These are phyloP conservation scores for Trichogramma dendrolimi DNA, from an alignment of 2,888 invertebrate genomes.

Conservation along the genomic window DNA sequence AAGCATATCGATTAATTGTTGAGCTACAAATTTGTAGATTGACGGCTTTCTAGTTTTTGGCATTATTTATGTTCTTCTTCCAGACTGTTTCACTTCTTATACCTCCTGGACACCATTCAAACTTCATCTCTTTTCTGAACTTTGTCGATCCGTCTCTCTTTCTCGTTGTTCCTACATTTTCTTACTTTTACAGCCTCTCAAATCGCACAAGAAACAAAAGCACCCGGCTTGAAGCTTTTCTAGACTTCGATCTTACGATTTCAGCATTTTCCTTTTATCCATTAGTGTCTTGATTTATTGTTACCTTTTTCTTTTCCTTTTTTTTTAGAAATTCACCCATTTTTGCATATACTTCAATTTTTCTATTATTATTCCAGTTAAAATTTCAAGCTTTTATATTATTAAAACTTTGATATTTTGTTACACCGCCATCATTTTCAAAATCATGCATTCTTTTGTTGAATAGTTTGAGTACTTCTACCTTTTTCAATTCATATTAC, in stretches of 20 bases:
- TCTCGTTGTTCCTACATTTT: constrained; percentile 21
- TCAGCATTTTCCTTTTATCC: constrained; percentile 28
- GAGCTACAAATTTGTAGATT: constrained; percentile 31
- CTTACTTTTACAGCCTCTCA: constrained; percentile 29
- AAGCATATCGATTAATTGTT: too few species aligned
- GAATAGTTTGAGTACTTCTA: too few species aligned
- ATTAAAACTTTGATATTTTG: too few species aligned
- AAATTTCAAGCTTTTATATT: too few species aligned
- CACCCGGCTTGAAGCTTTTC: constrained; percentile 20
- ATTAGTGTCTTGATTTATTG: constrained; percentile 29
- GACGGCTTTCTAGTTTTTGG: constrained; percentile 18
- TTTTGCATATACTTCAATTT: too few species aligned
- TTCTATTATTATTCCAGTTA: too few species aligned
- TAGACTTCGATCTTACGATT: constrained; percentile 30
- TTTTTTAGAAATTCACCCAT: constrained; percentile 2
- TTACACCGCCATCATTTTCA: too few species aligned
- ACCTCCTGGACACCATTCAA: neutral
- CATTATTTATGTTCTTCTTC: constrained; percentile 1
- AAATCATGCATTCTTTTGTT: too few species aligned
- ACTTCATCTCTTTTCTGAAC: constrained; percentile 2
- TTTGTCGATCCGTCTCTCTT: constrained; percentile 19
- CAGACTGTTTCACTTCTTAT: constrained; percentile 2
- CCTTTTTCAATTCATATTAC: too few species aligned
- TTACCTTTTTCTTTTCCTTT: constrained; percentile 21
- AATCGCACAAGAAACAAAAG: constrained; percentile 31